These are phyloP conservation scores for Lysandra bellargus DNA, from an alignment of 2,888 invertebrate species.

Conservation along the genomic window DNA sequence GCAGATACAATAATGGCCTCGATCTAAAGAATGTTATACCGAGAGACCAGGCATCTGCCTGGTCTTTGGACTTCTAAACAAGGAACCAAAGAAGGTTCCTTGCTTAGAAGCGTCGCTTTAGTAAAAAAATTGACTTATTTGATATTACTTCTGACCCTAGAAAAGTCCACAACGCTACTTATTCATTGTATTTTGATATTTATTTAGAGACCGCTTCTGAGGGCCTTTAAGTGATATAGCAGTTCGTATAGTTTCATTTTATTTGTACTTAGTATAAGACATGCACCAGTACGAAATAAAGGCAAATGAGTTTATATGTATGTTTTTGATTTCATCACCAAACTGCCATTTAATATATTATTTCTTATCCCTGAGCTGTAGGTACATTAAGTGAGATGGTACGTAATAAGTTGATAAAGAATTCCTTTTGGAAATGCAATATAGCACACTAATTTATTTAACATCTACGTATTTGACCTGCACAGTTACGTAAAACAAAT, in stretches of 20 bases:
- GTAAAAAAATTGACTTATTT: too few species aligned
- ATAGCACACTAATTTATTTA: too few species aligned
- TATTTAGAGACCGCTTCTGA: slow-evolving; percentile 29
- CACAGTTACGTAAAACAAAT: neutral
- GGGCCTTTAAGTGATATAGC: slow-evolving; percentile 64
- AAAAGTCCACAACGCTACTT: slow-evolving; percentile 29
- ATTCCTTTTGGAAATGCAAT: too few species aligned
- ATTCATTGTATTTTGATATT: slow-evolving; percentile 16
- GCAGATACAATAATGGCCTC: too few species aligned
- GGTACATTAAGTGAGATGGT: too few species aligned
- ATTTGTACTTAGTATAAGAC: slow-evolving; percentile 74
- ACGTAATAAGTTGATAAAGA: neutral
- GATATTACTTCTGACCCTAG: slow-evolving; percentile 29
- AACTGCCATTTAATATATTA: neutral
- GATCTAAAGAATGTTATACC: neutral
- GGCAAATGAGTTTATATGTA: slow-evolving; percentile 75
- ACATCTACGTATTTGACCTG: neutral
- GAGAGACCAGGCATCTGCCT: neutral
- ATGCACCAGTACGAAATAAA: slow-evolving; percentile 81
- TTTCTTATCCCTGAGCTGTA: too few species aligned
- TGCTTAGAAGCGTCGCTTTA: too few species aligned
- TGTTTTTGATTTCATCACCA: slow-evolving; percentile 34
- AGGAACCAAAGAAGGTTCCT: neutral
- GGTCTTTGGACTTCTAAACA: neutral
- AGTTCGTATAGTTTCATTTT: slow-evolving; percentile 54